phyloP scores from a whole-genome alignment of 2,797 vertebrate species.

The Odontamblyopus rebecca region DNA sequence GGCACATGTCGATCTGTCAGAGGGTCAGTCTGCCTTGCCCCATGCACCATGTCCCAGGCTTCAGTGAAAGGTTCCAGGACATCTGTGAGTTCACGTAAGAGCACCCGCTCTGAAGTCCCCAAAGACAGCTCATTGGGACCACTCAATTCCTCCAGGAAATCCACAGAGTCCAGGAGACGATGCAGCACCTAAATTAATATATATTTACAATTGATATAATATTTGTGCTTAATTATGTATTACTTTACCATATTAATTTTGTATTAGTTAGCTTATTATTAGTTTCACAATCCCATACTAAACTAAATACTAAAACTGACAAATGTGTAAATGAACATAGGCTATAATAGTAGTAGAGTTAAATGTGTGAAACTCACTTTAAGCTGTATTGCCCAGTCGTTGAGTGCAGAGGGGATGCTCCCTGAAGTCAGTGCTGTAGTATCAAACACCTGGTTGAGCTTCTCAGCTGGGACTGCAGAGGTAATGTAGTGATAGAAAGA shows the following conservation, averaged over 20 bases:
- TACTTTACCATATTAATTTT: background rate
- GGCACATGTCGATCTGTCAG: constrained; percentile 76
- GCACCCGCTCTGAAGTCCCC: constrained; percentile 66
- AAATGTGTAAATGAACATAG: background rate
- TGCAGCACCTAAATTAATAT: constrained; percentile 63
- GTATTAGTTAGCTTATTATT: background rate
- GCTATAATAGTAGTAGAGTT: background rate
- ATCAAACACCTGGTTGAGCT: constrained; percentile 78
- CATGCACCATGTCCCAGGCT: constrained; percentile 82
- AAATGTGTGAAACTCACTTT: constrained; percentile 59
- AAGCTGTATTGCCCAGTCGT: constrained; percentile 78
- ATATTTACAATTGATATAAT: background rate
- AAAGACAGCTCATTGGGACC: constrained; percentile 74
- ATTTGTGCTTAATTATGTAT: background rate
- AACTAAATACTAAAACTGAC: background rate
- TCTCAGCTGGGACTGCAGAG: constrained; percentile 78
- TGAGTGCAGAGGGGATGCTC: constrained; percentile 32
- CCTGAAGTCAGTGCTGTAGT: constrained; percentile 46
- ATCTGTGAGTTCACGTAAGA: constrained; percentile 77
- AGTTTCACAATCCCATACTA: background rate
- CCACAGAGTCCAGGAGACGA: constrained; percentile 77
- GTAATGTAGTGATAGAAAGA: constrained; percentile 80
- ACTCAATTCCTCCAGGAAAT: constrained; percentile 81
- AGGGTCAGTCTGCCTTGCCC: constrained; percentile 62
- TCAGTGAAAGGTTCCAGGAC: constrained; percentile 81